phyloP scores from a whole-genome alignment of 2,113 vertebrate species.

The Aptenodytes patagonicus region DNA sequence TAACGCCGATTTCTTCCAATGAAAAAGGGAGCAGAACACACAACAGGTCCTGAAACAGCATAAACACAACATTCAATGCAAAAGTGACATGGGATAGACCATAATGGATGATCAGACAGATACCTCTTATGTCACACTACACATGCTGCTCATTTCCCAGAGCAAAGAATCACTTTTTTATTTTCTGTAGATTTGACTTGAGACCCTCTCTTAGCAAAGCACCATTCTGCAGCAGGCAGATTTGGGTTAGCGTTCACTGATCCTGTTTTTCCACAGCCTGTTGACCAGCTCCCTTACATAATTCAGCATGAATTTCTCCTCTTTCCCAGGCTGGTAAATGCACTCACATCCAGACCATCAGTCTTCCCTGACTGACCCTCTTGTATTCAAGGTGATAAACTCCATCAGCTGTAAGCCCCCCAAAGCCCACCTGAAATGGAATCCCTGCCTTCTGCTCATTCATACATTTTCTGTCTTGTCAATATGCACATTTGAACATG shows the following conservation, averaged over 20 bases:
- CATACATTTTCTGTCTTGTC: neutral
- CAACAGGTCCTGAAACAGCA: neutral
- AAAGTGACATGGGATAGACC: neutral
- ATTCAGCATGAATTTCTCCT: neutral
- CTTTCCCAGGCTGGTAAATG: neutral
- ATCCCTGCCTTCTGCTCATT: neutral
- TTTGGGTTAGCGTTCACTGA: neutral
- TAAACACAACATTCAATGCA: neutral
- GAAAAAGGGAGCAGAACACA: neutral
- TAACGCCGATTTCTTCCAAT: neutral
- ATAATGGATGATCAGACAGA: neutral
- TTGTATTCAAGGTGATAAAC: neutral
- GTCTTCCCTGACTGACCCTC: neutral
- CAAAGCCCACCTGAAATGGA: neutral
- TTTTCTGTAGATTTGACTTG: neutral
- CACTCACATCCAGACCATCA: neutral
- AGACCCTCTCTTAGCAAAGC: neutral
- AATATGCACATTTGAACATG: neutral
- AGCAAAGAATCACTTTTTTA: neutral
- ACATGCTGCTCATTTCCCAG: neutral
- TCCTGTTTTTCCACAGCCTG: neutral
- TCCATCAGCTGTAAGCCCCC: neutral
- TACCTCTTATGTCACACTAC: neutral
- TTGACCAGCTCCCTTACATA: constrained; percentile 1
- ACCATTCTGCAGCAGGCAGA: neutral